phyloP scores from a whole-genome alignment of 2,888 invertebrate species.

The Bimastos eiseni region DNA sequence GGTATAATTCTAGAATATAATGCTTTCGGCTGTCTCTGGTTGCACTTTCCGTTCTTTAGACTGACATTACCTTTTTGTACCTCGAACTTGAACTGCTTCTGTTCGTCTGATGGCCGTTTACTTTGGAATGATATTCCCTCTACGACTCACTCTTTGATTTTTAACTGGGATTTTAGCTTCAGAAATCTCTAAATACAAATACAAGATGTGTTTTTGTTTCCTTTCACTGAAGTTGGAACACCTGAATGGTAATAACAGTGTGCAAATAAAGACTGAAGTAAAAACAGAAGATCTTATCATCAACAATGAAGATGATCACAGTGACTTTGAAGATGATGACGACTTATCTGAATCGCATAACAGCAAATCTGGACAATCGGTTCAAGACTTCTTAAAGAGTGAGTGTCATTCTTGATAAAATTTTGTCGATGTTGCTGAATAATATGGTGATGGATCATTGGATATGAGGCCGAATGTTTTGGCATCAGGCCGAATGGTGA shows the following conservation, averaged over 20 bases:
- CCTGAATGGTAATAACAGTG: neutral
- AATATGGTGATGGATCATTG: neutral
- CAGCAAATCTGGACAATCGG: constrained; percentile 58
- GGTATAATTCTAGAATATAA: neutral
- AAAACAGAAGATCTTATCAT: constrained; percentile 47
- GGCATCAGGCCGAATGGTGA: no score
- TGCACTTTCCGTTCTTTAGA: no score
- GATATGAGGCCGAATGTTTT: neutral
- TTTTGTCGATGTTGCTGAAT: neutral
- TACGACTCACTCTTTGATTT: no score
- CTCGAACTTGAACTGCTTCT: no score
- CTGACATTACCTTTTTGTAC: no score
- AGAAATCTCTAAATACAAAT: no score
- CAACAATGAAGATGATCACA: constrained; percentile 60
- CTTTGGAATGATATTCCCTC: no score
- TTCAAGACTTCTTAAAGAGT: constrained; percentile 80
- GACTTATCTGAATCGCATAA: constrained; percentile 60
- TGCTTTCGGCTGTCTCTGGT: no score
- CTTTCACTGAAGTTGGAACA: neutral
- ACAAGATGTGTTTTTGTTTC: neutral
- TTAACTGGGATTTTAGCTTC: no score
- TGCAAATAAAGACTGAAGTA: neutral
- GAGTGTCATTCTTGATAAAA: constrained; percentile 46
- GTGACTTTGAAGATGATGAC: constrained; percentile 27
- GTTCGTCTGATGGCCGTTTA: no score